Percentiles rank a stretch among this genome's conserved stretches.
phyloP scores from a whole-genome alignment of 2,113 vertebrate species.

The Semicossyphus pulcher region DNA sequence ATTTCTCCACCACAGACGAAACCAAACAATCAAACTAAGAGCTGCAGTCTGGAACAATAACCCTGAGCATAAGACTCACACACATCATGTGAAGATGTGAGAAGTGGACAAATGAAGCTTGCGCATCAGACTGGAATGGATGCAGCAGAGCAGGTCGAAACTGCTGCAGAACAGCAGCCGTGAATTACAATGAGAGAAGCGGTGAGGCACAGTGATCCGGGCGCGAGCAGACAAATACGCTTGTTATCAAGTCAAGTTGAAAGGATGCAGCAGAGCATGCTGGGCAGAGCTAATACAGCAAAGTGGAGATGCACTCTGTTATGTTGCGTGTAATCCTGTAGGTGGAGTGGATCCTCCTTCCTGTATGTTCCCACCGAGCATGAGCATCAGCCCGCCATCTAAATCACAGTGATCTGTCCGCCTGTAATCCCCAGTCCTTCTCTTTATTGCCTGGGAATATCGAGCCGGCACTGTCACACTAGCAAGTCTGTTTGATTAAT shows the following conservation, averaged over 20 bases:
- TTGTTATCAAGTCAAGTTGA: constrained; percentile 62
- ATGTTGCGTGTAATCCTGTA: constrained; percentile 62
- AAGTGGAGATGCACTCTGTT: constrained; percentile 49
- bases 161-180: constrained; percentile 26
- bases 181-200: constrained; percentile 40
- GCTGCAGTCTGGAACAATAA: not conserved
- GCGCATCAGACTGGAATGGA: constrained; percentile 13
- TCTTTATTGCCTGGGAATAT: constrained; percentile 55
- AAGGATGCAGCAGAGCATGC: constrained; percentile 51
- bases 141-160: constrained; percentile 28
- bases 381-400: constrained; percentile 39
- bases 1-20: not conserved
- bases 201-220: constrained; percentile 17
- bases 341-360: constrained; percentile 72
- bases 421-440: constrained; percentile 31
- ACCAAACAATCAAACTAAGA: constrained; percentile 3
- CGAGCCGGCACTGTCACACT: constrained; percentile 9
- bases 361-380: constrained; percentile 42
- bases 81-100: constrained; percentile 13
- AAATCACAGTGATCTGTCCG: constrained; percentile 32
- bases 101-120: constrained; percentile 23
- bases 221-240: constrained; percentile 28
- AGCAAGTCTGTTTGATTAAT: constrained; percentile 68
- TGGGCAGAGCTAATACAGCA: constrained; percentile 39
- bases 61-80: not conserved